Conservation (phyloP, 2,888 invertebrate genomes). For the Tachina fera region DNA sequence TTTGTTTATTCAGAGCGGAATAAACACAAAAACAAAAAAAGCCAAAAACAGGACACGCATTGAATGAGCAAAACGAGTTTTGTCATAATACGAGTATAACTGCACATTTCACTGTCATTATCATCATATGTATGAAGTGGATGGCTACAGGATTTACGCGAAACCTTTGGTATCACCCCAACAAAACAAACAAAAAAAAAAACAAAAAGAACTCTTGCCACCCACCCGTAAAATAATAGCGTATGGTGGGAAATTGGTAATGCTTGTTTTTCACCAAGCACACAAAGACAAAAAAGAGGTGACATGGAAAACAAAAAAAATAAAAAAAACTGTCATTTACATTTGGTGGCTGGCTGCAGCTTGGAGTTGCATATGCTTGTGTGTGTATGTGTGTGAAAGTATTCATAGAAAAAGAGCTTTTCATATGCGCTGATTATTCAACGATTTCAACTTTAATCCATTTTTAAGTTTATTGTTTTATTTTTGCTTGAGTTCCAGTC, state of each 20-base stretch:
- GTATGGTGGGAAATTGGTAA: neutral
- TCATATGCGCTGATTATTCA: conserved; percentile 49
- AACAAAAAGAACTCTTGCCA: neutral
- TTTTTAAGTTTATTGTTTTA: conserved; percentile 46
- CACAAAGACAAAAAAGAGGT: conserved; percentile 2
- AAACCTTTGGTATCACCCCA: neutral
- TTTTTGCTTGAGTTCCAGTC: conserved; percentile 24
- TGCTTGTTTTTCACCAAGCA: neutral
- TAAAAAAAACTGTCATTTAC: conserved; percentile 48
- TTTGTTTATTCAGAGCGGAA: conserved; percentile 10
- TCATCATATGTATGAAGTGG: conserved; percentile 56
- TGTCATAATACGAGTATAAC: conserved; percentile 37
- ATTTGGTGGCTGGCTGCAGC: conserved; percentile 40
- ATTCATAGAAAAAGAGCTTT: conserved; percentile 1
- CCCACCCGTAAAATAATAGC: no score
- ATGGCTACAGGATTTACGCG: conserved; percentile 53
- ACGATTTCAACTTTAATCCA: conserved; percentile 59
- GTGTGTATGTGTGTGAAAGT: neutral
- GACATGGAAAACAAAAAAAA: conserved; percentile 20
- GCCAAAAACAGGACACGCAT: conserved; percentile 36
- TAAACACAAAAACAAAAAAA: neutral
- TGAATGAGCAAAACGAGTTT: conserved; percentile 47
- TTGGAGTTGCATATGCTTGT: neutral
- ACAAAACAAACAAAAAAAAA: conserved; percentile 4
- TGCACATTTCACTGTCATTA: conserved; percentile 64